Evolutionary conservation across 1,140 invertebrate species (phyloP).

Genomic region (Zaprionus africanus): DNA sequence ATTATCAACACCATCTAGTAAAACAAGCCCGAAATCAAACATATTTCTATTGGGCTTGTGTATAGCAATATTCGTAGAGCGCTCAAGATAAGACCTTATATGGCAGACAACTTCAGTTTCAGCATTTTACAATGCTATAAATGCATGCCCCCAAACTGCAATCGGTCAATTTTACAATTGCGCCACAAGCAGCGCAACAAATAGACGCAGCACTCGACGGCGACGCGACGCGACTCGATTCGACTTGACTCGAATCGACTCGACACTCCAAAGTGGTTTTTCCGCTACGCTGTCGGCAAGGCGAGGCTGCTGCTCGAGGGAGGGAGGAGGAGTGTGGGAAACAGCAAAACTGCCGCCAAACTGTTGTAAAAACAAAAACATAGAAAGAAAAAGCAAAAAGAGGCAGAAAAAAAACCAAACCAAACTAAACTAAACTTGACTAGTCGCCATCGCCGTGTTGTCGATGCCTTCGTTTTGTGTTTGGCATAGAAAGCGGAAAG

Average conservation of each 20-base stretch:
- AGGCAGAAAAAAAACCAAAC: background rate
- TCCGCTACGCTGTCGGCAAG: constrained; percentile 2
- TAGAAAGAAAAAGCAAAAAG: constrained; percentile 6
- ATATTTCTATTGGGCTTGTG: background rate
- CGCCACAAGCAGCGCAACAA: constrained; percentile 7
- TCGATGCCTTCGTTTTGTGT: constrained; percentile 37
- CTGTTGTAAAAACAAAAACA: constrained; percentile 47
- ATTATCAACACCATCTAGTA: background rate
- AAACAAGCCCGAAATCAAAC: background rate
- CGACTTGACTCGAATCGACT: background rate
- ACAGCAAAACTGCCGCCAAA: constrained; percentile 40
- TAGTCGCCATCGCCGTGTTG: constrained; percentile 26
- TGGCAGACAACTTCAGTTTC: constrained; percentile 17
- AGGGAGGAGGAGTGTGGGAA: background rate
- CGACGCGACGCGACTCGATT: background rate
- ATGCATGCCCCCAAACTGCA: constrained; percentile 27
- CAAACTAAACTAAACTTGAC: constrained; percentile 35
- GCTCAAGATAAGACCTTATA: background rate
- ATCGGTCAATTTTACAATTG: constrained; percentile 27
- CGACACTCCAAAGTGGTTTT: constrained; percentile 17
- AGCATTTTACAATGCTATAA: constrained; percentile 2
- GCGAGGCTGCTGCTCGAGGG: background rate
- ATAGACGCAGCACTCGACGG: background rate
- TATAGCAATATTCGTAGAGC: background rate
- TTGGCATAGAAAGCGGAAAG: constrained; percentile 55